Evolutionary conservation across 2,888 invertebrate species (phyloP).

Genomic region (Lasioglossum pauxillum): DNA sequence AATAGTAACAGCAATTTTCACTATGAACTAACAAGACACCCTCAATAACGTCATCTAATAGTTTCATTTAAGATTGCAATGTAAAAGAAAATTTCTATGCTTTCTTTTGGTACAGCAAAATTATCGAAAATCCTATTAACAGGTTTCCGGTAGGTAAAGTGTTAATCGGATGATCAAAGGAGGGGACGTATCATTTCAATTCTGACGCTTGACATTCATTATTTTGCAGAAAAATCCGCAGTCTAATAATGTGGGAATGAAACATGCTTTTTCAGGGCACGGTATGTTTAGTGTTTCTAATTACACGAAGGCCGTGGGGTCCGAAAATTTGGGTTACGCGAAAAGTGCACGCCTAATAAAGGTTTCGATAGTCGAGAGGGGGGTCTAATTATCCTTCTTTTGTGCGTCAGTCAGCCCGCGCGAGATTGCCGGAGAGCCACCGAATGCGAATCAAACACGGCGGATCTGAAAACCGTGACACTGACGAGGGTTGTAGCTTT

Average conservation of each 20-base stretch:
- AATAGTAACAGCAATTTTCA: too few relatives aligned
- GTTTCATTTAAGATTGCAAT: too few relatives aligned
- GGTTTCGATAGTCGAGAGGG: slow-evolving; percentile 42
- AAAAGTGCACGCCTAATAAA: slow-evolving; percentile 42
- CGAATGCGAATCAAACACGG: slow-evolving; percentile 36
- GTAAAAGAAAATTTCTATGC: too few relatives aligned
- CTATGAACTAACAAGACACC: too few relatives aligned
- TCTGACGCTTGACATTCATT: neutral
- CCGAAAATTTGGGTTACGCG: slow-evolving; percentile 33
- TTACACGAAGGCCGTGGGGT: neutral
- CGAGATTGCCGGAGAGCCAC: neutral
- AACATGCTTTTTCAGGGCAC: neutral
- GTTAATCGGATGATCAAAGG: neutral
- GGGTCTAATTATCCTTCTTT: slow-evolving; percentile 41
- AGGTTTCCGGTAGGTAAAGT: too few relatives aligned
- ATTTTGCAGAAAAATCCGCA: neutral
- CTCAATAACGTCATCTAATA: too few relatives aligned
- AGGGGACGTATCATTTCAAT: too few relatives aligned
- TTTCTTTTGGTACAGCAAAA: too few relatives aligned
- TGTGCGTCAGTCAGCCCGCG: neutral
- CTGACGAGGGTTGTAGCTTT: slow-evolving; percentile 28
- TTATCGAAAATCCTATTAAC: too few relatives aligned
- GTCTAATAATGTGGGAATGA: neutral
- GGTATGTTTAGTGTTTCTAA: neutral
- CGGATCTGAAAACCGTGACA: slow-evolving; percentile 31